A percentile compares a stretch with the other conserved stretches of the same genome.
Evolutionary conservation across 2,113 vertebrate species (phyloP).

Genomic region (Rhea pennata): DNA sequence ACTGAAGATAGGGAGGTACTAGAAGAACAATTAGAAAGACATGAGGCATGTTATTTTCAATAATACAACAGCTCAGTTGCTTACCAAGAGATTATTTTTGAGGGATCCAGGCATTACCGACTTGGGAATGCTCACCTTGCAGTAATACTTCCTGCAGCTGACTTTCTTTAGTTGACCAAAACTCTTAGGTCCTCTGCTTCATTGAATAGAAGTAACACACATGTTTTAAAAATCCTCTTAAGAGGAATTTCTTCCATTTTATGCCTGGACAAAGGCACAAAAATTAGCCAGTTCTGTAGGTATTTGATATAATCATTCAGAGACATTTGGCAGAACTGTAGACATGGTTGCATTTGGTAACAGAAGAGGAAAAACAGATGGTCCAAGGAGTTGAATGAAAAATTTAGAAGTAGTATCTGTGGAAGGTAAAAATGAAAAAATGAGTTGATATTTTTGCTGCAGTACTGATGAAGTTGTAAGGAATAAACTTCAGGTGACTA

Average conservation of each 20-base stretch:
- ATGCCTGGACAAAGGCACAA: accelerated
- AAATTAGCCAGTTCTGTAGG: background rate
- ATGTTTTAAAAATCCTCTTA: accelerated
- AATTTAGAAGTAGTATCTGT: background rate
- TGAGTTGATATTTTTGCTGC: background rate
- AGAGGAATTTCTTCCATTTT: background rate
- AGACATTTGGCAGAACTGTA: background rate
- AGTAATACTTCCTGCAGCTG: background rate
- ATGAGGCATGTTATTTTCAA: background rate
- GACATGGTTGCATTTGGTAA: accelerated
- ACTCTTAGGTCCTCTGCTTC: background rate
- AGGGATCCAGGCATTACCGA: background rate
- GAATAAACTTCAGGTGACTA: background rate
- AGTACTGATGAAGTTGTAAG: background rate
- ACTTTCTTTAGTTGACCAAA: background rate
- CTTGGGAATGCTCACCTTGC: background rate
- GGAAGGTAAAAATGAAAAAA: slow-evolving; percentile 31
- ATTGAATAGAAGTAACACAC: background rate
- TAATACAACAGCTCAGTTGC: background rate
- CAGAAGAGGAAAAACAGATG: background rate
- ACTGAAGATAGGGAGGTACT: background rate
- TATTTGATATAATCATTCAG: background rate
- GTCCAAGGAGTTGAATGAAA: slow-evolving; percentile 20
- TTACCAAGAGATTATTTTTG: background rate
- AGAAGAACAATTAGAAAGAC: background rate